Evolutionary conservation across 2,113 vertebrate genomes (phyloP), one percentile per base, ranked within the genome.

Genomic region (Xyliphius kryptos): DNA sequence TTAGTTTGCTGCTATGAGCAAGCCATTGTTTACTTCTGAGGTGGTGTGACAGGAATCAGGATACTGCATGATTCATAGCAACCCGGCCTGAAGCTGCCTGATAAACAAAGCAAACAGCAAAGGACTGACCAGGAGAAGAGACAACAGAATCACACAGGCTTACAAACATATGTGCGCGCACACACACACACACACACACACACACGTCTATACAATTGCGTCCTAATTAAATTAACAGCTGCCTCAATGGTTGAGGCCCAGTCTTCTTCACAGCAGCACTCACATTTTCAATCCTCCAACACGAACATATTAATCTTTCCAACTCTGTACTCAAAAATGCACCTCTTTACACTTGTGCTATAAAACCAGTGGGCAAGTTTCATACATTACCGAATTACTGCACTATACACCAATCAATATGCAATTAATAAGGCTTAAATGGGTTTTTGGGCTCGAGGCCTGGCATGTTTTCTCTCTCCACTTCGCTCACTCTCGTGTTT

Each of bases 101-200:
- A 72, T 72, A 64, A 72, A 72, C 56, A 64, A 68, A 68, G 61
- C 70, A 65, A 72, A 68, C 70, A 72, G 43, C 62, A 60, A 48
- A 55, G 66, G 66, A 64, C 56, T 44, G 8, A 55, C 52, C 48
- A 46, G 61, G 52, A 61, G 56, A 52, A 51, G 54, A 67, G 64
- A 65, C 52, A 61, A 64, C 37, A 56, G 57, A 66, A 50, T 36
- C 56, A 26, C 50, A 19, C 17, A 26, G 56, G 11, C 44, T 53
- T n/a, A 19, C 3, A 37, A 20, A 48, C 6, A 17, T 16, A 55
- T 9, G n/a, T 37, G 51, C 17, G 32, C 40, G 32, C 9, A 16
- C 14, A 41, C 41, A 43, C 48, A 60, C 46, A 60, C n/a, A 15
- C 5, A 16, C 12, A 57, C 32, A 57, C 44, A 48, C 26, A 56